Percentiles rank a stretch among this genome's conserved stretches.
Evolutionary conservation across 2,797 vertebrate species (phyloP).

Genomic region (Argya squamiceps): DNA sequence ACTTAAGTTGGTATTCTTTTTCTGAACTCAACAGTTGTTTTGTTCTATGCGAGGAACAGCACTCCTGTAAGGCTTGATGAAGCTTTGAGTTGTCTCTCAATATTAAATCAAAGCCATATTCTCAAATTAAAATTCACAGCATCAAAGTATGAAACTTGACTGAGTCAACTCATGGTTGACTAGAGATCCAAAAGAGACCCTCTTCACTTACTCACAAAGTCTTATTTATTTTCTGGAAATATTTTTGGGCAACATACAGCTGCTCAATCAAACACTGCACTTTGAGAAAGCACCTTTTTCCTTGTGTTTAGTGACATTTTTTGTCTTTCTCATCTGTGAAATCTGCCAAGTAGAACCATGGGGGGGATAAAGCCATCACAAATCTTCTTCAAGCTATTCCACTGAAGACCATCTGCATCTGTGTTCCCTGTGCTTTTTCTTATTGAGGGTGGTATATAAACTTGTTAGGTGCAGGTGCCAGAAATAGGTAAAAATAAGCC

Average conservation of each 20-base stretch:
- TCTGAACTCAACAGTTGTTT: not conserved
- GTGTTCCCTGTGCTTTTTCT: slow-evolving; percentile 28
- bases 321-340: not conserved
- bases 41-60: not conserved
- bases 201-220: not conserved
- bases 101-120: not conserved
- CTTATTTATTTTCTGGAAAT: not conserved
- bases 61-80: not conserved
- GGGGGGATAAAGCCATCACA: not conserved
- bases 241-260: not conserved
- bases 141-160: not conserved
- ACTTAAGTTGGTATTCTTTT: not conserved
- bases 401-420: not conserved
- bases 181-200: not conserved
- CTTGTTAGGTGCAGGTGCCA: not conserved
- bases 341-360: slow-evolving; percentile 7
- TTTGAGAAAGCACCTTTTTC: not conserved
- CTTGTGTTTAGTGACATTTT: slow-evolving; percentile 5
- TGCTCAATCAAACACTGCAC: not conserved
- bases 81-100: not conserved
- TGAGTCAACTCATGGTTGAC: not conserved
- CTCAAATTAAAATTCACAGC: not conserved
- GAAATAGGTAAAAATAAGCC: not conserved
- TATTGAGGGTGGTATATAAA: not conserved
- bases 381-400: not conserved